A percentile compares a stretch with the other conserved stretches of the same genome.
phyloP scores from a whole-genome alignment of 2,888 invertebrate genomes.

The Orthosia incerta region DNA sequence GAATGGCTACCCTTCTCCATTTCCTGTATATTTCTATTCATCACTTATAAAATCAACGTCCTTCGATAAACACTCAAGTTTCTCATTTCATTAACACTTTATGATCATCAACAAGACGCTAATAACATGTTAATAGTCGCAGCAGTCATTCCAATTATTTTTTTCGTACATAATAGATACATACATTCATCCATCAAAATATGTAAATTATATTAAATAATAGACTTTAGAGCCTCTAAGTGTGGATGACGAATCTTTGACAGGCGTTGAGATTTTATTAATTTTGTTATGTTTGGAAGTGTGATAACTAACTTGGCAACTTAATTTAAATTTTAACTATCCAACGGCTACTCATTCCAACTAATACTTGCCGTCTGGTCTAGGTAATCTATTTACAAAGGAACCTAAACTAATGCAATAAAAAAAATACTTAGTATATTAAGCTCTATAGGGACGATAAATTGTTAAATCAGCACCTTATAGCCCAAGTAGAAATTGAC shows the following conservation, averaged over 20 bases:
- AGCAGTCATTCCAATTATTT: constrained; percentile 51
- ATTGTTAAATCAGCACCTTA: no score
- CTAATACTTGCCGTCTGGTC: no score
- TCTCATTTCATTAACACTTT: constrained; percentile 45
- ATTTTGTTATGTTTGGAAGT: not conserved
- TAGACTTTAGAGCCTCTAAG: constrained; percentile 13
- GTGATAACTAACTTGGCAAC: not conserved
- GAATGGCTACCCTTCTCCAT: not conserved
- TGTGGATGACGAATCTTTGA: constrained; percentile 15
- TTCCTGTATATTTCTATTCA: constrained; percentile 4
- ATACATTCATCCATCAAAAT: constrained; percentile 36
- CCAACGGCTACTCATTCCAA: no score
- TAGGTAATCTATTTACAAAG: no score
- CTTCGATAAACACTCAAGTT: constrained; percentile 8
- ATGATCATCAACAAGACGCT: constrained; percentile 34
- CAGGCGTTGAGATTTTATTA: constrained; percentile 24
- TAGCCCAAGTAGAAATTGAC: no score
- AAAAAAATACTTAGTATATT: no score
- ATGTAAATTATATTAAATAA: constrained; percentile 40
- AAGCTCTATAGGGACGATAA: no score
- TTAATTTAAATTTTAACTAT: not conserved
- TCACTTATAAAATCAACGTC: not conserved
- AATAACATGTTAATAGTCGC: constrained; percentile 48
- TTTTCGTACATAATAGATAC: constrained; percentile 42
- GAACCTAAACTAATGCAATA: no score